phyloP scores from a whole-genome alignment of 2,888 invertebrate genomes.

The Syrista parreyssii region DNA sequence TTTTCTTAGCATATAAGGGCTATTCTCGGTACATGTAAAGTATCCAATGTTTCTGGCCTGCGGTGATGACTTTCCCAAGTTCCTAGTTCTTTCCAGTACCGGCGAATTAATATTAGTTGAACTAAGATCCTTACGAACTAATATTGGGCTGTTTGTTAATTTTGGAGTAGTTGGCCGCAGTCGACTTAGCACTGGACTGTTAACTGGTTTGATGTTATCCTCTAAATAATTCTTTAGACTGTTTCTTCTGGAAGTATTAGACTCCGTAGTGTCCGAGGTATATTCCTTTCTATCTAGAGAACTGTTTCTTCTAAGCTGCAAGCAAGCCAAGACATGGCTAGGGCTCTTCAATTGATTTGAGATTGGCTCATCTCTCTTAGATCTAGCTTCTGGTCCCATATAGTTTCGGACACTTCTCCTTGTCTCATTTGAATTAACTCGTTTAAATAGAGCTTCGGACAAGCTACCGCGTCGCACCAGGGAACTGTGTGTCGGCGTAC shows the following conservation, averaged over 20 bases:
- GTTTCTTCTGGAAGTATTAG: slow-evolving; percentile 51
- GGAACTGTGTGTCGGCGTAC: slow-evolving; percentile 48
- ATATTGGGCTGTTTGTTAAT: slow-evolving; percentile 54
- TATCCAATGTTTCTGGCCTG: slow-evolving; percentile 53
- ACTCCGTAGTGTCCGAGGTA: slow-evolving; percentile 50
- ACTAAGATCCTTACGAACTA: slow-evolving; percentile 44
- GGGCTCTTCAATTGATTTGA: slow-evolving; percentile 45
- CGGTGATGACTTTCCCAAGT: slow-evolving; percentile 38
- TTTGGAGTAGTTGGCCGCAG: slow-evolving; percentile 49
- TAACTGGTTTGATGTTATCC: slow-evolving; percentile 46
- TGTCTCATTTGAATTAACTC: slow-evolving; percentile 45
- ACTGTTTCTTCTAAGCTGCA: slow-evolving; percentile 49
- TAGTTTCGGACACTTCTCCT: slow-evolving; percentile 51
- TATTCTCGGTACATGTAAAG: slow-evolving; percentile 55
- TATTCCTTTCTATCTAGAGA: slow-evolving; percentile 52
- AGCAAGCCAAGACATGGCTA: slow-evolving; percentile 46
- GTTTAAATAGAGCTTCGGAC: slow-evolving; percentile 50
- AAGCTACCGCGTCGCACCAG: slow-evolving; percentile 50
- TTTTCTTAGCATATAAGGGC: slow-evolving; percentile 56
- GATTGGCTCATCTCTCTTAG: slow-evolving; percentile 40
- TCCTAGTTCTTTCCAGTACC: slow-evolving; percentile 47
- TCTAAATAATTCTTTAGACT: slow-evolving; percentile 43
- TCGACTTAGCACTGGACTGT: slow-evolving; percentile 50
- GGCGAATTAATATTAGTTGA: slow-evolving; percentile 45
- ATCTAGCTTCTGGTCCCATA: slow-evolving; percentile 39